These are phyloP conservation scores for Steinernema khuongi DNA, from an alignment of 1,140 invertebrate genomes.

Conservation along the genomic window DNA sequence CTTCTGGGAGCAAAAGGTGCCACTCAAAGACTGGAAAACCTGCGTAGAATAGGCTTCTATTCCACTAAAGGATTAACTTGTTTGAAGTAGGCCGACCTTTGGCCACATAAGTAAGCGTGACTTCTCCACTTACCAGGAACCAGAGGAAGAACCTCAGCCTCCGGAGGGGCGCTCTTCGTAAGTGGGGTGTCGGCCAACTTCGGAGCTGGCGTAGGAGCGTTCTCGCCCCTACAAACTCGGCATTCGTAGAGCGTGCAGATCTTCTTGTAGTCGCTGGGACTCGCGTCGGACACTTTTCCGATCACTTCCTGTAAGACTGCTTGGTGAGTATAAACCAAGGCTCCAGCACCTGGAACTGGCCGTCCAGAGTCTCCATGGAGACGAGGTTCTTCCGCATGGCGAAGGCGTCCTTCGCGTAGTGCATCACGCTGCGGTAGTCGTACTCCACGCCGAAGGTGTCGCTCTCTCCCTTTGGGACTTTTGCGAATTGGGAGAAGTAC, in stretches of 20 bases:
- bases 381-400: slow-evolving; percentile 28
- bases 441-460: slow-evolving; percentile 50
- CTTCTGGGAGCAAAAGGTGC: no score
- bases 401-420: slow-evolving; percentile 51
- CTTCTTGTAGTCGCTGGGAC: slow-evolving; percentile 49
- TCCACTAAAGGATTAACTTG: no score
- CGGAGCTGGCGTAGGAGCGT: no score
- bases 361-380: slow-evolving; percentile 45
- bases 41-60: no score
- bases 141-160: no score
- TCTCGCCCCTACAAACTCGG: slow-evolving; percentile 22
- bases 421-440: slow-evolving; percentile 54
- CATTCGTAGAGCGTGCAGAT: slow-evolving; percentile 48
- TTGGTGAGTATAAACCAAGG: background rate
- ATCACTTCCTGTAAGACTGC: slow-evolving; percentile 48
- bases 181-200: no score
- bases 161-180: no score
- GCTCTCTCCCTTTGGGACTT: slow-evolving; percentile 41
- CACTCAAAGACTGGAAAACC: no score
- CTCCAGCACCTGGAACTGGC: slow-evolving; percentile 40
- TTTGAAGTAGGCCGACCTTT: no score
- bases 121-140: no score
- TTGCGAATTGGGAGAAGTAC: slow-evolving; percentile 51
- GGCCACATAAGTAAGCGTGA: no score
- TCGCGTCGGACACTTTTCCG: slow-evolving; percentile 47